Evolutionary conservation across 92 coral and sea anemone species (phyloP).

Genomic region (Hydrozoanthus gracilis): DNA sequence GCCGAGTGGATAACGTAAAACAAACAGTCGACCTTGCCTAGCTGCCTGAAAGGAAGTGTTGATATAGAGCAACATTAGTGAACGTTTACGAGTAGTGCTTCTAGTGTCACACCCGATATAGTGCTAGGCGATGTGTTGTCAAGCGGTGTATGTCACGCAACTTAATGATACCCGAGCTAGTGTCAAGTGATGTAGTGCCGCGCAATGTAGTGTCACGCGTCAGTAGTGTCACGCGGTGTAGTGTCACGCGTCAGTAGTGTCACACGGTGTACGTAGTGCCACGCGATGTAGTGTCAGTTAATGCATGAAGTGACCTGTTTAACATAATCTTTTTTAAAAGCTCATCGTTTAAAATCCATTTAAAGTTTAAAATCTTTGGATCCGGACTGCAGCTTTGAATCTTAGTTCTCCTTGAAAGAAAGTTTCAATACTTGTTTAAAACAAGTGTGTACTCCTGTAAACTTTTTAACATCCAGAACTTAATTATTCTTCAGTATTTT

Average conservation of each 20-base stretch:
- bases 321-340: too few species aligned
- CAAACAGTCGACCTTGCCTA: constrained; percentile 48
- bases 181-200: not conserved
- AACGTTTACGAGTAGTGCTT: not conserved
- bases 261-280: not conserved
- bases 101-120: not conserved
- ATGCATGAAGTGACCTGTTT: too few species aligned
- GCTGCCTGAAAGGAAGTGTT: constrained; percentile 43
- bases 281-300: not conserved
- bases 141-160: not conserved
- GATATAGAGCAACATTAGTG: not conserved
- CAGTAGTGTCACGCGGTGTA: too few species aligned
- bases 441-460: too few species aligned
- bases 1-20: constrained; percentile 61
- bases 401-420: too few species aligned
- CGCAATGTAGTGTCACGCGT: not conserved
- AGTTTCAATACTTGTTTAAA: too few species aligned
- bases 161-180: not conserved
- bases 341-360: too few species aligned
- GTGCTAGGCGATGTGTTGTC: not conserved
- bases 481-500: too few species aligned
- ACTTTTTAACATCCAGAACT: too few species aligned
- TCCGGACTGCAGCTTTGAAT: too few species aligned
- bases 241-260: not conserved
- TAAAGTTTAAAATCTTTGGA: too few species aligned